Base-by-base conservation (phyloP, 2,888 invertebrate genomes). In the Drosophila aldrichi region DNA sequence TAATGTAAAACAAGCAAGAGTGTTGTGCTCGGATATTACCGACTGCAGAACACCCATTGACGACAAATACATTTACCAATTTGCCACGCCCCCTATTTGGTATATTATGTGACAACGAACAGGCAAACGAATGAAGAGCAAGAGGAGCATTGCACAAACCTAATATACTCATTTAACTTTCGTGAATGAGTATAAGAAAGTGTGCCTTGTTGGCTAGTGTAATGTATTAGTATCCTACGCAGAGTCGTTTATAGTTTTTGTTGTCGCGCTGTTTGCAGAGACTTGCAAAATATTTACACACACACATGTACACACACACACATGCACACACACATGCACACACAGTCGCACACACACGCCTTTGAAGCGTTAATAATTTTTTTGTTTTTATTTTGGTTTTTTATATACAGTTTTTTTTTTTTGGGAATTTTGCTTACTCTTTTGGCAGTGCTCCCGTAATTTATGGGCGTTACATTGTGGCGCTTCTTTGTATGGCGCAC, bases 381-480 rank as follows among this genome's bases (percentile, higher is more conserved):
- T 67, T 58, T 62, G 62, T 54, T 46, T 70, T 63, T 68, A 48
- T 57, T 56, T 43, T 54, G 38, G 16, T 41, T 62, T 25, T 55
- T 46, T 58, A 43, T 65, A 43, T 38, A 43, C 9, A 32, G 0
- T 9, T 32, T 36, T 14, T 14, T 38, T 38, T 64, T 59, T 66
- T 81, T 59, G 22, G 43, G 58, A 51, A 69, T 70, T 71, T 71
- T 68, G 56, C 70, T 70, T 62, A 73, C 68, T 86, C 66, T 77
- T 78, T 82, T 62, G 84, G 58, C 56, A 51, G 62, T 25, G 43
- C 43, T 65, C 29, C 61, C 75, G 65, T 82, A 84, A 89, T 84
- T 89, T 84, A 84, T 84, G 71, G 64, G 41, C 64, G 73, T 74
- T 74, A 89, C 89, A 81, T 81, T 87, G 88, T 89, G 85, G 82